phyloP scores from a whole-genome alignment of 2,797 vertebrate species.

The Pipistrellus nathusii region DNA sequence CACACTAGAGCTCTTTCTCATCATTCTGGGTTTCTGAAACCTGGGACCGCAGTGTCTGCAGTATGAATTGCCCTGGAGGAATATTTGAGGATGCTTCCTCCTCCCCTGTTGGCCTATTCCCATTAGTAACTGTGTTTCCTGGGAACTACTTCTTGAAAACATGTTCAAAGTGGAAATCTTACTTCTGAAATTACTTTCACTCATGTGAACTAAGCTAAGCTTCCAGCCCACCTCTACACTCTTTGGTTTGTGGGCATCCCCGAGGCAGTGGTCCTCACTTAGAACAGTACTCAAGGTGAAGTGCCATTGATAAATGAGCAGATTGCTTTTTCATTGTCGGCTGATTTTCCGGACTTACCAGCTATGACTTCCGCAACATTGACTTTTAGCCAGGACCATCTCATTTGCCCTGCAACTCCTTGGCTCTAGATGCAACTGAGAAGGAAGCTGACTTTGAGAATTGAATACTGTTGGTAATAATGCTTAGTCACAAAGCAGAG shows the following conservation, averaged over 20 bases:
- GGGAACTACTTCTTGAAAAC: not conserved
- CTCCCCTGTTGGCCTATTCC: not conserved
- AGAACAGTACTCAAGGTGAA: slow-evolving; percentile 45
- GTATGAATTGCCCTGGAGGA: slow-evolving; percentile 56
- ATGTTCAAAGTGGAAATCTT: slow-evolving; percentile 22
- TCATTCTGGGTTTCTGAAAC: slow-evolving; percentile 50
- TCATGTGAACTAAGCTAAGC: not conserved
- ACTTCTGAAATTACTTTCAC: slow-evolving; percentile 18
- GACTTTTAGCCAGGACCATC: slow-evolving; percentile 37
- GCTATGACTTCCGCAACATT: not conserved
- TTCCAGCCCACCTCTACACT: not conserved
- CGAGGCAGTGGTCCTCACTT: not conserved
- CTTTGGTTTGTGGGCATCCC: not conserved
- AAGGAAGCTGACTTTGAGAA: slow-evolving; percentile 35
- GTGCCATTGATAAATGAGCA: slow-evolving; percentile 37
- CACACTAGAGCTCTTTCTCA: rapidly evolving
- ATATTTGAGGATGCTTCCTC: slow-evolving; percentile 29
- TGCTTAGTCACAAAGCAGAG: slow-evolving; percentile 70
- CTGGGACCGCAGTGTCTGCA: not conserved
- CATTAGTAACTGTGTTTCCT: slow-evolving; percentile 43
- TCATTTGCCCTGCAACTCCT: slow-evolving; percentile 41
- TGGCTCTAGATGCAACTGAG: not conserved
- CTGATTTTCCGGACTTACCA: slow-evolving; percentile 44
- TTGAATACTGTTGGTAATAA: not conserved
- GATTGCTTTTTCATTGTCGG: slow-evolving; percentile 51